Percentiles rank a stretch among this genome's conserved stretches.
These are phyloP conservation scores for Harpagoxenus sublaevis DNA, from an alignment of 2,888 invertebrate species.

Conservation along the genomic window DNA sequence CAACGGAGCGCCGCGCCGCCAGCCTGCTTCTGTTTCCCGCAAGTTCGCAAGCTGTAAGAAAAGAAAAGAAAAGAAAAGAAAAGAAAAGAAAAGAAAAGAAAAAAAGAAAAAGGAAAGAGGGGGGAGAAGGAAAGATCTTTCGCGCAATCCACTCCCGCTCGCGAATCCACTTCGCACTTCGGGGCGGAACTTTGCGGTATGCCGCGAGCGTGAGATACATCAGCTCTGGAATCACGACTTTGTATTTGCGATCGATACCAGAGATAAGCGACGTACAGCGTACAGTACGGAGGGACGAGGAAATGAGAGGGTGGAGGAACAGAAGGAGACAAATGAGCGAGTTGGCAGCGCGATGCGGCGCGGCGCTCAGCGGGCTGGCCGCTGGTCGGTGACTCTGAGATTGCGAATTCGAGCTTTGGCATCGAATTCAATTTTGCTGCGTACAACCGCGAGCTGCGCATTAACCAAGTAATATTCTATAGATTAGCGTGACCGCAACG, in stretches of 20 bases:
- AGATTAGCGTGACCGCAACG: conserved; percentile 54
- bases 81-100: not conserved
- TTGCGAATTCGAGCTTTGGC: conserved; percentile 45
- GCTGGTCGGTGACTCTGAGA: conserved; percentile 27
- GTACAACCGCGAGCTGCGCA: conserved; percentile 33
- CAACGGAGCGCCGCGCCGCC: not conserved
- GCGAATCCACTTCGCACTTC: conserved; percentile 42
- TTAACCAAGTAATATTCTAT: conserved; percentile 50
- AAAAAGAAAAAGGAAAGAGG: not conserved
- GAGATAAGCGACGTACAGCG: conserved; percentile 24
- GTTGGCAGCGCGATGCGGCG: conserved; percentile 16
- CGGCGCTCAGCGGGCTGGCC: not conserved
- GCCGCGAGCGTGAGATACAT: conserved; percentile 35
- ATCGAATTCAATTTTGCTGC: conserved; percentile 49
- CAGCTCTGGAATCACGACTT: conserved; percentile 44
- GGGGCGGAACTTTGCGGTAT: conserved; percentile 40
- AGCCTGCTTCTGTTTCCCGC: conserved; percentile 33
- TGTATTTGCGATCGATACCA: conserved; percentile 43
- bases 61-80: not conserved
- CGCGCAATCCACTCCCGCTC: conserved; percentile 43
- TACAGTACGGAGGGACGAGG: not conserved
- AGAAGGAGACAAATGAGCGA: conserved; percentile 24
- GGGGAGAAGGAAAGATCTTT: not conserved
- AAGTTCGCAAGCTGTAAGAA: conserved; percentile 26
- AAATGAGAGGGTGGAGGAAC: not conserved